Conservation (phyloP, 2,888 invertebrate species). For the Ophraella communa region DNA sequence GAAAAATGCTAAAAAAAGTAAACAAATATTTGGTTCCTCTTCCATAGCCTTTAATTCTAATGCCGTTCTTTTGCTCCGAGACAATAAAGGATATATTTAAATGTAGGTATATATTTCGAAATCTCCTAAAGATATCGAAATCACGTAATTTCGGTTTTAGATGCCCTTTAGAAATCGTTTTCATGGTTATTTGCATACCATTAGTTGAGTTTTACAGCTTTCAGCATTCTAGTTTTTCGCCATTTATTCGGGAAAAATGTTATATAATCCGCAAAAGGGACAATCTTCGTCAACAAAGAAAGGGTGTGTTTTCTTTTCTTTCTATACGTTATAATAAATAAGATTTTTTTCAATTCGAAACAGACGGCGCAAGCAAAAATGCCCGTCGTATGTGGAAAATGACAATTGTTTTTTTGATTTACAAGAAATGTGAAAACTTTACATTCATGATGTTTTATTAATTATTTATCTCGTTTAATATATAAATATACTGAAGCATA, state of each 20-base stretch:
- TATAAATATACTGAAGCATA: no score
- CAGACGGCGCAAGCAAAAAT: no score
- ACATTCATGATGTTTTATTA: no score
- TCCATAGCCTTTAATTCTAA: background rate
- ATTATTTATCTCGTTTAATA: no score
- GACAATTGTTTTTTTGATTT: no score
- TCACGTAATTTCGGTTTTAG: background rate
- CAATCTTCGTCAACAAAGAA: background rate
- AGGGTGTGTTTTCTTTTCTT: no score
- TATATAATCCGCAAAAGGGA: background rate
- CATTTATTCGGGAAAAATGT: background rate
- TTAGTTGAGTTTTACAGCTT: conserved; percentile 7
- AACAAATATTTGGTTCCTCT: no score
- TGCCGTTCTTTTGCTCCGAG: background rate
- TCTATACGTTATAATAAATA: no score
- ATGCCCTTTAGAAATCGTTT: conserved; percentile 8
- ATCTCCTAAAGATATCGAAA: conserved; percentile 6
- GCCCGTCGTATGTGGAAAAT: no score
- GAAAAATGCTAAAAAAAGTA: no score
- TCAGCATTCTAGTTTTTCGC: background rate
- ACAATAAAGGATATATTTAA: background rate
- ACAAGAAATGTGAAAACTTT: no score
- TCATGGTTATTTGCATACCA: conserved; percentile 8
- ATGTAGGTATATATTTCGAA: background rate
- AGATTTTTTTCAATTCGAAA: no score